Conservation (phyloP, 2,113 vertebrate species). For the Tachycineta bicolor region DNA sequence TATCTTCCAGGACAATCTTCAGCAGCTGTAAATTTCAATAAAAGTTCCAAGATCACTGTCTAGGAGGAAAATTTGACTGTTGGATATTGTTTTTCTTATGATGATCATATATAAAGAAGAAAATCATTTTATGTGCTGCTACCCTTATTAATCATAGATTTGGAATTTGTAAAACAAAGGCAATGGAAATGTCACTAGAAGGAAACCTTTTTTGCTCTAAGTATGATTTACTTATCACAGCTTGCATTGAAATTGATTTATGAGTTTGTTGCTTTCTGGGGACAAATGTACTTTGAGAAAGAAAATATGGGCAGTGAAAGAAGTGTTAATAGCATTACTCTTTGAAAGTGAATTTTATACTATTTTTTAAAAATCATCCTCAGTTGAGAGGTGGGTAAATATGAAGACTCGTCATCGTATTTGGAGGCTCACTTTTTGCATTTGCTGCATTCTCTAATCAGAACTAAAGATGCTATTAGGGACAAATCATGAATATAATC, state of each 20-base stretch:
- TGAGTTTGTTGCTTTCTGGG: slow-evolving; percentile 42
- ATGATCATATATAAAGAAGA: neutral
- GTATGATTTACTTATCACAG: slow-evolving; percentile 48
- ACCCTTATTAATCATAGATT: slow-evolving; percentile 30
- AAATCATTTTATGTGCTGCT: neutral
- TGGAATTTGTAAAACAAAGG: slow-evolving; percentile 37
- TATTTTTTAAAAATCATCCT: neutral
- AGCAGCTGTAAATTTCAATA: slow-evolving; percentile 33
- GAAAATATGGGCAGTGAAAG: neutral
- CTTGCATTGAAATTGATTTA: slow-evolving; percentile 45
- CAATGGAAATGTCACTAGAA: slow-evolving; percentile 26
- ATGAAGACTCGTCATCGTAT: neutral
- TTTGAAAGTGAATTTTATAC: neutral
- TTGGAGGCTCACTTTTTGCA: neutral
- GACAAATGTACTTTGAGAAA: slow-evolving; percentile 18
- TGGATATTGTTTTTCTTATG: slow-evolving; percentile 28
- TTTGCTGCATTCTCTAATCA: slow-evolving; percentile 2
- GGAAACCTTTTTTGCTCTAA: slow-evolving; percentile 42
- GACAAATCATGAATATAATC: neutral
- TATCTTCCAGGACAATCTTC: slow-evolving; percentile 19
- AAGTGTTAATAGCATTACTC: neutral
- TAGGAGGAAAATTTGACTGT: neutral
- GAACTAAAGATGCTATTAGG: neutral
- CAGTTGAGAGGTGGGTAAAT: neutral
- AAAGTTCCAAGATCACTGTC: slow-evolving; percentile 7